Conservation (phyloP, 2,797 vertebrate species). For the Acanthurus leucopareius region DNA sequence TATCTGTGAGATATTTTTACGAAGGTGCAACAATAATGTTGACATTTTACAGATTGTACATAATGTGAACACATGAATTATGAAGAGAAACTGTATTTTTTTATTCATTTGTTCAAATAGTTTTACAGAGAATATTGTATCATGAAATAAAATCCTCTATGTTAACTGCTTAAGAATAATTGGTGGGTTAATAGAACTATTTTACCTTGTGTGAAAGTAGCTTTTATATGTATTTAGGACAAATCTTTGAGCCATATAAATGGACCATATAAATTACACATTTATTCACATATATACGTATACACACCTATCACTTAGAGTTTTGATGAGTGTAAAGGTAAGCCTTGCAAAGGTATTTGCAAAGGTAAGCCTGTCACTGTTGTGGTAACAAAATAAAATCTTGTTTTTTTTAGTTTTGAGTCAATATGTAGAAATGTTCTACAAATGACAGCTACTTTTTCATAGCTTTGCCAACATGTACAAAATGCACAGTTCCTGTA, state of each 20-base stretch:
- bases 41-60: constrained; percentile 47
- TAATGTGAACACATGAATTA: constrained; percentile 26
- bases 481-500: neutral
- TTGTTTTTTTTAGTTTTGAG: neutral
- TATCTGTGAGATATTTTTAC: constrained; percentile 42
- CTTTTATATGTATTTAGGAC: neutral
- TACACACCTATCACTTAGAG: neutral
- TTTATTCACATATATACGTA: neutral
- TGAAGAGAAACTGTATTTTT: constrained; percentile 69
- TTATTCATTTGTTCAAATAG: constrained; percentile 37
- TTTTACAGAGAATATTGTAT: constrained; percentile 54
- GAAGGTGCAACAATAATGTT: constrained; percentile 10
- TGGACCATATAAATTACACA: neutral
- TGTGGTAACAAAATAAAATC: neutral
- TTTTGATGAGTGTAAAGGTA: neutral
- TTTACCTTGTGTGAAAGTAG: neutral
- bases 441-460: neutral
- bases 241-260: neutral
- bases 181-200: neutral
- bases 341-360: no score
- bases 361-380: neutral
- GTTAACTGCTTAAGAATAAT: constrained; percentile 22
- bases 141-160: constrained; percentile 66
- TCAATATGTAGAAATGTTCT: neutral
- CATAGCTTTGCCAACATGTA: neutral